phyloP scores from a whole-genome alignment of 2,113 vertebrate species.

The Trochalopteron elliotii region DNA sequence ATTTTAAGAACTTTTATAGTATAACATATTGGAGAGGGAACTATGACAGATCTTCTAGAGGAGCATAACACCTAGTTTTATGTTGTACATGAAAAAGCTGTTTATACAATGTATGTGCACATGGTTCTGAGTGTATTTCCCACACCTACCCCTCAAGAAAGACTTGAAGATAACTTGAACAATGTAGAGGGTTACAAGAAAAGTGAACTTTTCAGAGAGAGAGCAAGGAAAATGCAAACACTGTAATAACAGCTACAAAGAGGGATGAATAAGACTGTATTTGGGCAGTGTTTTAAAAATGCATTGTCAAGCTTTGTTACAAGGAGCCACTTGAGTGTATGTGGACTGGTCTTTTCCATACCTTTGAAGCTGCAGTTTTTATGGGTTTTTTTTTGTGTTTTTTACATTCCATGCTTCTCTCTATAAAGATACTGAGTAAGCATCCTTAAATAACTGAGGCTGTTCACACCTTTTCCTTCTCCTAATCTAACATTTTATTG shows the following conservation, averaged over 20 bases:
- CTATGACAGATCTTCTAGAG: not conserved
- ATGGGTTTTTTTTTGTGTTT: not conserved
- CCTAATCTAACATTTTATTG: not conserved
- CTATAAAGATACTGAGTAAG: not conserved
- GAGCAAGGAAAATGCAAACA: not conserved
- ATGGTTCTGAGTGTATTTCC: not conserved
- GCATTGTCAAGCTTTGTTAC: not conserved
- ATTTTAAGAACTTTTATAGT: not conserved
- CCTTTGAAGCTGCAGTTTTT: not conserved
- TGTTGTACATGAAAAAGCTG: not conserved
- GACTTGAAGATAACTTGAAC: not conserved
- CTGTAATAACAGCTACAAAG: not conserved
- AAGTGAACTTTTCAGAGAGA: not conserved
- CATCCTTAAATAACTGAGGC: not conserved
- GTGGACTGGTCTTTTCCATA: not conserved
- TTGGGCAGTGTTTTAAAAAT: not conserved
- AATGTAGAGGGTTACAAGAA: not conserved
- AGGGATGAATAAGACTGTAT: not conserved
- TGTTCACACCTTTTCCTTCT: not conserved
- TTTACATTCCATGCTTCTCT: not conserved
- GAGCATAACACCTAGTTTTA: not conserved
- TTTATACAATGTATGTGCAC: not conserved
- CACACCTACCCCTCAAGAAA: rapidly evolving
- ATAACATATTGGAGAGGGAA: not conserved
- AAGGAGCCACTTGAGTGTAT: not conserved